Conservation (phyloP, 2,888 invertebrate species). For the Homarus gammarus region DNA sequence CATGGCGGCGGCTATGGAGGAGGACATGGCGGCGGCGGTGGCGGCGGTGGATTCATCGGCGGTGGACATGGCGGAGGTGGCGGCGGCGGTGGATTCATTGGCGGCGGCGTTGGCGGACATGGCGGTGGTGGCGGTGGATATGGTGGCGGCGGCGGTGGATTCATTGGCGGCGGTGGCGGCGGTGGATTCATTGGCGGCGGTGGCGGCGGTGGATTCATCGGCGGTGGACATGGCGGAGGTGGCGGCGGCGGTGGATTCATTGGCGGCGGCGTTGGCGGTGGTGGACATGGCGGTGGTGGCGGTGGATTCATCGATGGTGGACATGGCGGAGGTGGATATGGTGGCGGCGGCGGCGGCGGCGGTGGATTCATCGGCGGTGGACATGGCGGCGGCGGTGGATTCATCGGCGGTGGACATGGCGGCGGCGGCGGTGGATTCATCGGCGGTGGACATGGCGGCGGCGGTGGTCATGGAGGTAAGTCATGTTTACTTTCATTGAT, state of each 20-base stretch:
- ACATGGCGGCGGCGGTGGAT: neutral
- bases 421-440: neutral
- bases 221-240: neutral
- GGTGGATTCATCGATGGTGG: neutral
- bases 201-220: neutral
- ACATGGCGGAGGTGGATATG: neutral
- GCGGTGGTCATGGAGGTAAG: neutral
- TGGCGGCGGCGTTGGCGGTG: neutral
- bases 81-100: neutral
- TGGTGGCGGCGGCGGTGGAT: slow-evolving; percentile 17
- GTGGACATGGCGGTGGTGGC: neutral
- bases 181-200: neutral
- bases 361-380: neutral
- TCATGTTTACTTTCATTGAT: neutral
- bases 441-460: neutral
- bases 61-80: slow-evolving; percentile 17
- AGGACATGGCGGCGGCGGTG: neutral
- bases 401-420: neutral
- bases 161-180: neutral
- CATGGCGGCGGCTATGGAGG: neutral
- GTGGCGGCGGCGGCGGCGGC: neutral
- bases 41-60: slow-evolving; percentile 11
- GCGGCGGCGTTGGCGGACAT: slow-evolving; percentile 1
- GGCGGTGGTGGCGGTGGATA: slow-evolving; percentile 26
- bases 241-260: neutral